Percentiles rank a stretch among this genome's conserved stretches.
phyloP scores from a whole-genome alignment of 2,888 invertebrate species.

The Leucania comma region DNA sequence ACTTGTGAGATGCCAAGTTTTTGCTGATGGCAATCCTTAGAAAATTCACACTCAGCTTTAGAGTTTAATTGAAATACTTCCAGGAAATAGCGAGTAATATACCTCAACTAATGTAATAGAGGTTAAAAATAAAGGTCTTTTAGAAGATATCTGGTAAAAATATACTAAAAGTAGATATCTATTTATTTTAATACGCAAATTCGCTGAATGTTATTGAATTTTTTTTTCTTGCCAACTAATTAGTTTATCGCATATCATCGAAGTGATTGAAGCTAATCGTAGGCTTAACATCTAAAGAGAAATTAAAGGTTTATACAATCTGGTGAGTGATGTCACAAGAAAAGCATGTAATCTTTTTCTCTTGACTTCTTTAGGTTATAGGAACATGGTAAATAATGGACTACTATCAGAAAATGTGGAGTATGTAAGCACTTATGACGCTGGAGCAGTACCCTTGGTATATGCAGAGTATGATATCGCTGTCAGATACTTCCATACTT shows the following conservation, averaged over 20 bases:
- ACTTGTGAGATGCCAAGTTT: background rate
- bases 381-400: conserved; percentile 77
- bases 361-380: conserved; percentile 67
- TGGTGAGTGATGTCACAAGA: background rate
- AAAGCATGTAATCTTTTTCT: background rate
- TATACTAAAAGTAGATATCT: too few species aligned
- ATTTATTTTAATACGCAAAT: too few species aligned
- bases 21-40: background rate
- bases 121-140: too few species aligned
- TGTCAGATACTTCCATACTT: conserved; percentile 77
- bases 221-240: background rate
- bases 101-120: too few species aligned
- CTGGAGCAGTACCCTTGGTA: conserved; percentile 75
- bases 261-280: background rate
- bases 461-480: conserved; percentile 82
- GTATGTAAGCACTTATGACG: conserved; percentile 73
- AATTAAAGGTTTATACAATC: background rate
- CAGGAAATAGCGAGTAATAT: background rate
- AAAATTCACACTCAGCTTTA: background rate
- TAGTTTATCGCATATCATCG: background rate
- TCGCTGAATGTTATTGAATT: too few species aligned
- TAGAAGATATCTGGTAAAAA: too few species aligned
- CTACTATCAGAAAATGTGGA: conserved; percentile 76
- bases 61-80: background rate
- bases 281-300: background rate